Base-by-base conservation (phyloP, 1,140 invertebrate genomes). In the Drosophila murphyi region DNA sequence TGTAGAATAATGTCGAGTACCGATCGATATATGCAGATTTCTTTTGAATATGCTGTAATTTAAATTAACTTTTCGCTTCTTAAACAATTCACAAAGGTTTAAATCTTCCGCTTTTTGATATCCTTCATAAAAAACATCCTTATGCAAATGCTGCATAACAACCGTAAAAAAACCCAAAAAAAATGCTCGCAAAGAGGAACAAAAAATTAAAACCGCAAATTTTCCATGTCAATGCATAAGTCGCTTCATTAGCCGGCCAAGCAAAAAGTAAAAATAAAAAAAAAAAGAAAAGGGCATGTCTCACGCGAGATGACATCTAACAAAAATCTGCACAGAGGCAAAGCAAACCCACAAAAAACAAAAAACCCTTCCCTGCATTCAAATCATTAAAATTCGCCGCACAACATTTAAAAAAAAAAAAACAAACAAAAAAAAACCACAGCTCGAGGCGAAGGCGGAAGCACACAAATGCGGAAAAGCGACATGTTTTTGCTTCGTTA, bases 201-300 rank as follows among this genome's bases (percentile, higher is more conserved):
- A 64, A 63, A 68, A 82, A 75, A 76, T 72, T 37, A 52, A 51
- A 41, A 80, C 83, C 83, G 77, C 80, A 88, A 80, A 88, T 83
- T 88, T 88, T 83, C 83, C 83, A 88, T 88, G 85, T 88, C 85
- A 88, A 74, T 88, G 83, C 83, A 89, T 83, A 89, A 89, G 83
- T 83, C 80, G 80, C 83, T 88, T 88, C 83, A 88, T 88, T 88
- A 88, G 83, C 80, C 70, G 67, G 65, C 61, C 80, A 34, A 67
- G 29, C 39, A 45, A 32, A 34, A 50, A 69, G 60, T 52, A 34
- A 71, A 64, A 71, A 39, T 50, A 10, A 28, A 28, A 34, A 43
- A 48, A 43, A 43, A 34, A 55, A 61, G 60, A 56, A 78, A 79
- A 82, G 20, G 20, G 20, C 20, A 70, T 76, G 60, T 76, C 76